Evolutionary conservation across 2,888 invertebrate species (phyloP), one percentile per base, ranked within the genome.

Genomic region (Ecdyonurus torrentis): DNA sequence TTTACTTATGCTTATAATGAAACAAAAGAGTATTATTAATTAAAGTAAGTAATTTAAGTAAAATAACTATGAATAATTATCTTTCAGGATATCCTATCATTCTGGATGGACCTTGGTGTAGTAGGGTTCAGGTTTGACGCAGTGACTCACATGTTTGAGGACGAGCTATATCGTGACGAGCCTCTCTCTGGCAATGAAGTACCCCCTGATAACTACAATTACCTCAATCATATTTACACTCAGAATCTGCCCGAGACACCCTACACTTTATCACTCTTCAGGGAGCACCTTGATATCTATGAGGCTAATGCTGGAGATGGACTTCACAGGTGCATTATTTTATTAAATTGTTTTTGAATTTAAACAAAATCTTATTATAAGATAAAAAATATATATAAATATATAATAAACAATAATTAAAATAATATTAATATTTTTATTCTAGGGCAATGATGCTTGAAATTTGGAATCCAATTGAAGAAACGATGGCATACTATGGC

Each of bases 101-200:
- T 79, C 68, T 84, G 84, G 84, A 67, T 85, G 65, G 74, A 78
- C 2, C 74, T 75, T 52, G 84, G 83, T 1, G 79, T 84, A 1
- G 79, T 81, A 66, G 85, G 85, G 0, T 81, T 85, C 68, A 76
- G 83, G n/a, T 74, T 83, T 15, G 78, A 79, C 67, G 77, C 78
- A 0, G 73, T 76, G 2, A 73, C 73, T 64, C 68, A 66, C 25
- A 53, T 74, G 65, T 68, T 70, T 64, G 75, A 75, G 66, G 70
- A 72, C 55, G 1, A 18, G 0, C 53, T 25, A 0, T 65, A 72
- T 1, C 25, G 60, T 2, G 72, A 76, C 61, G 75, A 76, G 52
- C 73, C 74, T 0, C 62, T 60, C 18, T 65, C 70, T 0, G 65
- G 67, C 24, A 65, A 63, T 7, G 66, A 64, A 2, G 65, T 61